Evolutionary conservation across 1,140 invertebrate species (phyloP), one percentile per base, ranked within the genome.

Genomic region (Drosophila orosa): DNA sequence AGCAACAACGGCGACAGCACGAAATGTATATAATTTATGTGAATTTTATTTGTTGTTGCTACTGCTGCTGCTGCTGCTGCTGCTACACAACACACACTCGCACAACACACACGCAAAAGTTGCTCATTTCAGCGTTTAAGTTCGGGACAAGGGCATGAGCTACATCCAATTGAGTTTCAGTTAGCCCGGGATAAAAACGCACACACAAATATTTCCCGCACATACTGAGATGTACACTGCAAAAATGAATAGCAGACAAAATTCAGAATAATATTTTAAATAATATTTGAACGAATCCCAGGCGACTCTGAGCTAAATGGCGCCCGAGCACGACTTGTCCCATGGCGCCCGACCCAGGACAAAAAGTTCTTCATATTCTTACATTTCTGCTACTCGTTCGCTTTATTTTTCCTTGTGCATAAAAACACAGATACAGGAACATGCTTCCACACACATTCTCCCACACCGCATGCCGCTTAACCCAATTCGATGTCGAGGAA

Each of bases 91-190:
- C 19, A 52, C 29, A 17, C 45, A 10, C 15, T 1, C 52, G 12
- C 33, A 25, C 22, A 56, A 25, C 40, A 45, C 13, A 22, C 22
- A 71, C 78, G 66, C 62, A 87, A 83, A 83, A 58, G 65, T 58
- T 83, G 76, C 72, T 87, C 83, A 87, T 87, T 87, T 89, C 79
- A 82, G 63, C 83, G 79, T 80, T 87, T 87, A 89, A 87, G 84
- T 87, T 87, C 33, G 59, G 48, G 79, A 74, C 83, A 87, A 87
- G 83, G 84, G 79, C 84, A 89, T 57, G 67, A 74, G 56, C 69
- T 77, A 85, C 80, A 84, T 85, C 61, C 80, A 84, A 84, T 84
- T 80, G 80, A 85, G 82, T 86, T 85, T 81, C 78, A 81, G 81
- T 85, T 85, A 85, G 82, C 52, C 65, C 66, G 56, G 78, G 82